phyloP scores from a whole-genome alignment of 2,888 invertebrate genomes.

The Aplocera efformata region DNA sequence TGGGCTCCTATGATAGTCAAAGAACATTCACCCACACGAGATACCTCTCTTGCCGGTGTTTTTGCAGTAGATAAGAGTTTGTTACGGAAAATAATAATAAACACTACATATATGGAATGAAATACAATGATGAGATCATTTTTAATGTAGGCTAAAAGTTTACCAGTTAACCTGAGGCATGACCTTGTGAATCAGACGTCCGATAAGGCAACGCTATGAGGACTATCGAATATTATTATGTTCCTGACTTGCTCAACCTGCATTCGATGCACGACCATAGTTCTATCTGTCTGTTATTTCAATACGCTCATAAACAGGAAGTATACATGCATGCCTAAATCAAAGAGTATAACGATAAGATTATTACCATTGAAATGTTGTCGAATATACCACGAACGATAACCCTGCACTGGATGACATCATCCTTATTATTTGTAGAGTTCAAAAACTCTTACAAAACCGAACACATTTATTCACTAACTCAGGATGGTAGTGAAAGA shows the following conservation, averaged over 20 bases:
- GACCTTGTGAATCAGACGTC: conserved; percentile 73
- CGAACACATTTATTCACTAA: no score
- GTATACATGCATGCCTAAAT: no score
- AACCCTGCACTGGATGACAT: conserved; percentile 37
- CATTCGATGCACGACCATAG: no score
- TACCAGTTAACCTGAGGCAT: conserved; percentile 61
- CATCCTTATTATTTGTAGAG: conserved; percentile 22
- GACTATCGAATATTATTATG: conserved; percentile 43
- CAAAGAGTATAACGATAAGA: no score
- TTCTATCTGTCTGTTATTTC: neutral
- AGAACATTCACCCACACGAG: no score
- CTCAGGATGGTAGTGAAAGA: no score
- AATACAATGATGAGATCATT: conserved; percentile 64
- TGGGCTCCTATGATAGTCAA: no score
- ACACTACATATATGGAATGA: conserved; percentile 37
- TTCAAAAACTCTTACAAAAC: neutral
- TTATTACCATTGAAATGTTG: no score
- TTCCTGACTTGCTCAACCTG: no score
- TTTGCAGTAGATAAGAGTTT: no score
- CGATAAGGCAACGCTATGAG: conserved; percentile 60
- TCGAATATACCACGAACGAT: conserved; percentile 25
- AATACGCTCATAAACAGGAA: no score
- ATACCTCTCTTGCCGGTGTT: no score
- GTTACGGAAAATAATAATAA: conserved; percentile 16
- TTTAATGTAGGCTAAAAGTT: conserved; percentile 58